Conservation (phyloP, 1,140 invertebrate species). For the Hyles vespertilio region DNA sequence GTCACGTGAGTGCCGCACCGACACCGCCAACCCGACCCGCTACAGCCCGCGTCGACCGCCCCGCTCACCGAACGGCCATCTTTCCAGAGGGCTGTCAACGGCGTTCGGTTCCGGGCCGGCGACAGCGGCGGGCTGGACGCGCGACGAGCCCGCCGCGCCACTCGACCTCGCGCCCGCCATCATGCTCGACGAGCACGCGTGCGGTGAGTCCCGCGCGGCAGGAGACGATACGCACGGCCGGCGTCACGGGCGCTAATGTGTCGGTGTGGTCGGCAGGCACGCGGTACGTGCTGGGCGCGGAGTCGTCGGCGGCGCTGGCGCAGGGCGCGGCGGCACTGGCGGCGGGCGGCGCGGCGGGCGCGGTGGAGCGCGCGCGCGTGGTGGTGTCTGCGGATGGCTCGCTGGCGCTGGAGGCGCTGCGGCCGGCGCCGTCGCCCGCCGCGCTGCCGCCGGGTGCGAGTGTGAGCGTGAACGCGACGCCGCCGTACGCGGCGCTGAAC, state of each 20-base stretch:
- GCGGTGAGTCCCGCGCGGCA: slow-evolving; percentile 31
- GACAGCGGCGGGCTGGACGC: slow-evolving; percentile 23
- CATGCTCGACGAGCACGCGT: slow-evolving; percentile 38
- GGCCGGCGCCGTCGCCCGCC: slow-evolving; percentile 4
- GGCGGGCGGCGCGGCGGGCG: slow-evolving; percentile 17
- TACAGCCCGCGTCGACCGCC: background rate
- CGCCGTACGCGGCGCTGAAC: slow-evolving; percentile 77
- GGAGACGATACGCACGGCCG: background rate
- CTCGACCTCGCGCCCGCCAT: slow-evolving; percentile 56
- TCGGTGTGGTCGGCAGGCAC: slow-evolving; percentile 27
- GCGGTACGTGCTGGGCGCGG: slow-evolving; percentile 49
- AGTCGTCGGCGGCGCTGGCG: slow-evolving; percentile 36
- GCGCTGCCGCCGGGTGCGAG: slow-evolving; percentile 7
- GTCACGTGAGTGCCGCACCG: slow-evolving; percentile 78
- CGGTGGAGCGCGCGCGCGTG: slow-evolving; percentile 25
- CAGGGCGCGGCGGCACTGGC: slow-evolving; percentile 36
- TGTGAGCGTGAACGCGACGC: slow-evolving; percentile 29
- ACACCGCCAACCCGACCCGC: background rate
- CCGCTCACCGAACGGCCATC: too few species aligned
- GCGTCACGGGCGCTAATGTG: slow-evolving; percentile 27
- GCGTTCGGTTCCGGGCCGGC: slow-evolving; percentile 38
- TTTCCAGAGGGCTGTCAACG: slow-evolving; percentile 38
- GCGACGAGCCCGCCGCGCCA: slow-evolving; percentile 32
- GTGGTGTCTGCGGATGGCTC: slow-evolving; percentile 15
- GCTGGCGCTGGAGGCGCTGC: slow-evolving; percentile 13